Percentiles rank a stretch among this genome's conserved stretches.
Conservation (phyloP, 2,888 invertebrate genomes). For the Girardia tigrina region DNA sequence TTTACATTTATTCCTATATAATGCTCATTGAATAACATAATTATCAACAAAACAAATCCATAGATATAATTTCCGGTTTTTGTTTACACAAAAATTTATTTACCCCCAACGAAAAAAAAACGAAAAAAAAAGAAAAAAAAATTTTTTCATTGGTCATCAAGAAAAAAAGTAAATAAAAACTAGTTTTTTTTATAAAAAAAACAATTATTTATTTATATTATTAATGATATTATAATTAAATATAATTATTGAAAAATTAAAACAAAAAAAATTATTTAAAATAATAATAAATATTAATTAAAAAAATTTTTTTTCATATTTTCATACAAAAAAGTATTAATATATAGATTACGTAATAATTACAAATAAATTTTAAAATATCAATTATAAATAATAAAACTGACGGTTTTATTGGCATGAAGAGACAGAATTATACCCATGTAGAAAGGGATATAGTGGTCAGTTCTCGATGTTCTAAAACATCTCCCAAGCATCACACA, state of each 20-base stretch:
- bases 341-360: not conserved
- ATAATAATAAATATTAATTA: too few relatives aligned
- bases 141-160: too few relatives aligned
- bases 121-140: too few relatives aligned
- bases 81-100: not conserved
- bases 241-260: too few relatives aligned
- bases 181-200: too few relatives aligned
- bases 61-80: constrained; percentile 10
- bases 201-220: too few relatives aligned
- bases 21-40: not conserved
- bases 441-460: constrained; percentile 19
- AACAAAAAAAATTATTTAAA: too few relatives aligned
- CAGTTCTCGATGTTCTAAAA: not conserved
- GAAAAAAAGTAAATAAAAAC: too few relatives aligned
- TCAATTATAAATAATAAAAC: not conserved
- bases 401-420: constrained; percentile 18
- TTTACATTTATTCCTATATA: constrained; percentile 16
- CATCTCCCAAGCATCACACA: not conserved
- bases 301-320: too few relatives aligned
- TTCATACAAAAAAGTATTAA: too few relatives aligned
- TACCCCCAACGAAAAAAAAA: too few relatives aligned
- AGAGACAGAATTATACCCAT: not conserved
- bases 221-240: too few relatives aligned
- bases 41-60: constrained; percentile 16
- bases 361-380: not conserved